These are phyloP conservation scores for Cydia splendana DNA, from an alignment of 1,140 invertebrate genomes.

Conservation along the genomic window DNA sequence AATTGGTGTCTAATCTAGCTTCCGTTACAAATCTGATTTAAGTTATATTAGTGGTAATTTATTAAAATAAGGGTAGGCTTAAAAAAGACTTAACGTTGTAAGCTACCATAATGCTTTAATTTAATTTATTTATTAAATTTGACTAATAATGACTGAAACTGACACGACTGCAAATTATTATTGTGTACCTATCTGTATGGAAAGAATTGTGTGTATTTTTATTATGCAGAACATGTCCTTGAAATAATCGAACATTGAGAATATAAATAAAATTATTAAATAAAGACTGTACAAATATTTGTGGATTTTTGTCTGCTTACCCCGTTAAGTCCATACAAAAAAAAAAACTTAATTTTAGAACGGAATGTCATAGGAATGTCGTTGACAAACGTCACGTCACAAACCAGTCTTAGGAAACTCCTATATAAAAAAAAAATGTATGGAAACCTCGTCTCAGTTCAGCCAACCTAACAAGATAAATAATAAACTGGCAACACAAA, in stretches of 20 bases:
- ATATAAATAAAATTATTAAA: background rate
- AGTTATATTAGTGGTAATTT: background rate
- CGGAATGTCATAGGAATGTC: background rate
- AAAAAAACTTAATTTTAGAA: background rate
- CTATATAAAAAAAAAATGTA: no score
- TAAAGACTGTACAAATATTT: background rate
- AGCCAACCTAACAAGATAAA: no score
- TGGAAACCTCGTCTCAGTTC: no score
- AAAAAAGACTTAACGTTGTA: background rate
- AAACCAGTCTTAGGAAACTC: no score
- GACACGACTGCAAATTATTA: background rate
- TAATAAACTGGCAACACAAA: no score
- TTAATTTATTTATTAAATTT: background rate
- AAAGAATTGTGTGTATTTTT: background rate
- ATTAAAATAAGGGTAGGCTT: background rate
- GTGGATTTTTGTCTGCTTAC: background rate
- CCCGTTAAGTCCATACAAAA: background rate
- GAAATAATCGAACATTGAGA: background rate
- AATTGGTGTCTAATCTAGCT: conserved; percentile 56
- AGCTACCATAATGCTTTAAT: background rate
- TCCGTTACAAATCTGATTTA: background rate
- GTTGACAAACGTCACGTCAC: background rate
- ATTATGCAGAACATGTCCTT: background rate
- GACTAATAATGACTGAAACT: background rate
- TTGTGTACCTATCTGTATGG: no score